Conservation (phyloP, 2,888 invertebrate genomes). For the Eustalomyia histrio region DNA sequence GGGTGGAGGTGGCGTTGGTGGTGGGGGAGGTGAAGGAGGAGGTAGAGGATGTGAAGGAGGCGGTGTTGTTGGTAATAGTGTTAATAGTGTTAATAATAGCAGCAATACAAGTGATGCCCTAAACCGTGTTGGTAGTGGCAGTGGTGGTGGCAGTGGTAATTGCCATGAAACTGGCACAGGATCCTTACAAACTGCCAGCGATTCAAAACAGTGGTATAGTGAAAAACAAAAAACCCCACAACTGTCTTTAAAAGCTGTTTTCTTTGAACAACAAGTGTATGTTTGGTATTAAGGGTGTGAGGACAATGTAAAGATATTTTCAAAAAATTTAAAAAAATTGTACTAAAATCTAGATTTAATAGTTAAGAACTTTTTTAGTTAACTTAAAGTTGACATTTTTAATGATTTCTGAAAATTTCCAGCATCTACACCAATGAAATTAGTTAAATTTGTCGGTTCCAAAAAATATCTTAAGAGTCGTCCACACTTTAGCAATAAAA, state of each 20-base stretch:
- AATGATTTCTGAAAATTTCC: too few relatives aligned
- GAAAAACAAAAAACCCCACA: constrained; percentile 11
- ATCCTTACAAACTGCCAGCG: constrained; percentile 78
- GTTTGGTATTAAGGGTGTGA: constrained; percentile 13
- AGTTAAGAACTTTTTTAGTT: neutral
- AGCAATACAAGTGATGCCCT: constrained; percentile 73
- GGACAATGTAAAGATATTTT: constrained; percentile 13
- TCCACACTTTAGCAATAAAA: too few relatives aligned
- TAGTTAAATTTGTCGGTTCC: too few relatives aligned
- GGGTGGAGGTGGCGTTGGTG: constrained; percentile 67
- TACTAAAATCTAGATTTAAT: neutral
- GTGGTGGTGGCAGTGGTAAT: constrained; percentile 77
- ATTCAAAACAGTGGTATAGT: constrained; percentile 79
- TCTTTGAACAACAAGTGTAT: constrained; percentile 12
- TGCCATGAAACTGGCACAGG: constrained; percentile 77
- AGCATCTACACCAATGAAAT: too few relatives aligned
- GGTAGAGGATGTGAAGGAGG: constrained; percentile 69
- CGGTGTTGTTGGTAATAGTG: constrained; percentile 65
- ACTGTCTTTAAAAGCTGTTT: neutral
- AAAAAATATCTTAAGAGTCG: too few relatives aligned
- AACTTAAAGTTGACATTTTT: too few relatives aligned
- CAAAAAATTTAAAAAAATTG: neutral
- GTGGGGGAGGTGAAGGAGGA: constrained; percentile 66
- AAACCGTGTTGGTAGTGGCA: constrained; percentile 78
- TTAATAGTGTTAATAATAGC: constrained; percentile 80